Percentiles rank a stretch among this genome's conserved stretches.
Conservation (phyloP, 2,888 invertebrate species). For the Tenodera sinensis region DNA sequence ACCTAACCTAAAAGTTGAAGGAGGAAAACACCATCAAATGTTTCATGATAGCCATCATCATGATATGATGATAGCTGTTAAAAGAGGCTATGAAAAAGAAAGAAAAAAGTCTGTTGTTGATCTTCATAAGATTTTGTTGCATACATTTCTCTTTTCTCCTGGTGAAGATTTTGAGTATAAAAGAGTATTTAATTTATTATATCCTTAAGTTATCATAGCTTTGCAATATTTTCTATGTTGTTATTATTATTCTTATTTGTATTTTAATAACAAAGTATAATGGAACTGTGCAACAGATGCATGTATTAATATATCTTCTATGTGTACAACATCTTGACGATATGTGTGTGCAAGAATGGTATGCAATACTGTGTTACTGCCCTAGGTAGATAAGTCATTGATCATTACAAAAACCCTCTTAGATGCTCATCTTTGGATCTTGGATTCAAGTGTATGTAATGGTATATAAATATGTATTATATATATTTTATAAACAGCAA, state of each 20-base stretch:
- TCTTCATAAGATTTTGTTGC: neutral
- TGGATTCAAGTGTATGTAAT: slow-evolving; percentile 10
- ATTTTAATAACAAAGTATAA: neutral
- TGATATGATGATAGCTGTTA: no score
- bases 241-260: neutral
- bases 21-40: no score
- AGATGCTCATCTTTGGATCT: neutral
- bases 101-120: neutral
- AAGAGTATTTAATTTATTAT: neutral
- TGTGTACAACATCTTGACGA: neutral
- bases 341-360: neutral
- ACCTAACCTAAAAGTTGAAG: no score
- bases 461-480: slow-evolving; percentile 14
- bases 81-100: no score
- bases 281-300: neutral
- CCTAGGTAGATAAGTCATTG: neutral
- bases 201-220: neutral
- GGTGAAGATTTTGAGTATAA: neutral
- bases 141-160: neutral
- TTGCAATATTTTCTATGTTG: neutral
- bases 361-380: no score
- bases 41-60: no score
- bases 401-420: neutral
- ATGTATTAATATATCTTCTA: neutral
- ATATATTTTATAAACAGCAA: slow-evolving; percentile 31